Percentiles rank a stretch among this genome's conserved stretches.
Evolutionary conservation across 2,113 vertebrate species (phyloP).

Genomic region (Halcyon senegalensis): DNA sequence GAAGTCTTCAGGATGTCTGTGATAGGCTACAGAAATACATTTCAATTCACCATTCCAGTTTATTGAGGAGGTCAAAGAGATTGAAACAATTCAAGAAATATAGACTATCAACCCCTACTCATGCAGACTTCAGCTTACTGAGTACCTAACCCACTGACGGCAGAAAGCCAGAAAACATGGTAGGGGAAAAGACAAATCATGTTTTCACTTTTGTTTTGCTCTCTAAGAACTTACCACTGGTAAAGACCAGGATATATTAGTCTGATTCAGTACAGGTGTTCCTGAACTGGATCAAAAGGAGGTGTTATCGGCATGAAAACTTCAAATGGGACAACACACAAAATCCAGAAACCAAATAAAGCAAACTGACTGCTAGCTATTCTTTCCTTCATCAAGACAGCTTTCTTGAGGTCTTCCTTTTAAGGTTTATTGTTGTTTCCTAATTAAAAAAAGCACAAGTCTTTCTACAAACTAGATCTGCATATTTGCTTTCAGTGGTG

Average conservation of each 20-base stretch:
- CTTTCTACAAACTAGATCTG: neutral
- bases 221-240: neutral
- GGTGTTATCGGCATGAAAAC: neutral
- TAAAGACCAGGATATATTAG: neutral
- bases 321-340: neutral
- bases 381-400: neutral
- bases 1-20: neutral
- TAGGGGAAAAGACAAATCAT: neutral
- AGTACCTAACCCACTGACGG: neutral
- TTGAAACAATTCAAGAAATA: neutral
- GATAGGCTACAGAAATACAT: neutral
- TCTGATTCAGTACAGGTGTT: neutral
- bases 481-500: neutral
- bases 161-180: neutral
- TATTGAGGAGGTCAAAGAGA: neutral
- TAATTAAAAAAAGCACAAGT: neutral
- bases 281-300: neutral
- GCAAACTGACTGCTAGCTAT: neutral
- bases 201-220: neutral
- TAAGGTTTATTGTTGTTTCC: neutral
- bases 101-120: neutral
- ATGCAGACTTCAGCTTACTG: neutral
- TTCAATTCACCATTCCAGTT: neutral
- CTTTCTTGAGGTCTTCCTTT: neutral
- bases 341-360: neutral